Conservation (phyloP, 2,888 invertebrate species). For the Megaustenia siamemsis region DNA sequence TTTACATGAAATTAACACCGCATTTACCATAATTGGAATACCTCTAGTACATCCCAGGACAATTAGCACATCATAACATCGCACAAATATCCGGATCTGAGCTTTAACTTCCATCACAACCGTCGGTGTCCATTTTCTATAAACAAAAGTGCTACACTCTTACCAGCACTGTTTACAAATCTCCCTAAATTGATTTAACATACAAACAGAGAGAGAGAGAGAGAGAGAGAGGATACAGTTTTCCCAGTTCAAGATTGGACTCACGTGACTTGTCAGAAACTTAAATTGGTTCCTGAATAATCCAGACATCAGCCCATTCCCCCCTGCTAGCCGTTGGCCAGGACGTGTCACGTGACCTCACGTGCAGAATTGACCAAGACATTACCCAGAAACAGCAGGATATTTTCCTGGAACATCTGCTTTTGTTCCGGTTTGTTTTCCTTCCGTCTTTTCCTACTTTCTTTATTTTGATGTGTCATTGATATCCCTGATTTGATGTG, state of each 20-base stretch:
- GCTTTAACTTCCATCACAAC: no score
- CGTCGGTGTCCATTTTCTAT: no score
- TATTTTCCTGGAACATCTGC: background rate
- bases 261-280: background rate
- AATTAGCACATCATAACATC: no score
- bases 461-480: background rate
- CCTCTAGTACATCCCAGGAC: no score
- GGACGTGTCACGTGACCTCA: background rate
- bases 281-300: slow-evolving; percentile 1
- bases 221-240: no score
- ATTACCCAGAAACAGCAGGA: background rate
- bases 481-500: background rate
- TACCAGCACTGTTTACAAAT: no score
- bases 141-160: no score
- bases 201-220: no score
- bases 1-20: no score
- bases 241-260: background rate
- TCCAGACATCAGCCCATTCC: background rate
- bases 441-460: background rate
- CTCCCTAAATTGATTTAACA: no score
- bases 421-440: background rate
- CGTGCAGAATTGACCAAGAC: background rate
- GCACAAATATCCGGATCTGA: no score
- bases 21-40: no score
- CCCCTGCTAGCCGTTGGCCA: background rate